Conservation (phyloP, 1,140 invertebrate species). For the Pissodes strobi region DNA sequence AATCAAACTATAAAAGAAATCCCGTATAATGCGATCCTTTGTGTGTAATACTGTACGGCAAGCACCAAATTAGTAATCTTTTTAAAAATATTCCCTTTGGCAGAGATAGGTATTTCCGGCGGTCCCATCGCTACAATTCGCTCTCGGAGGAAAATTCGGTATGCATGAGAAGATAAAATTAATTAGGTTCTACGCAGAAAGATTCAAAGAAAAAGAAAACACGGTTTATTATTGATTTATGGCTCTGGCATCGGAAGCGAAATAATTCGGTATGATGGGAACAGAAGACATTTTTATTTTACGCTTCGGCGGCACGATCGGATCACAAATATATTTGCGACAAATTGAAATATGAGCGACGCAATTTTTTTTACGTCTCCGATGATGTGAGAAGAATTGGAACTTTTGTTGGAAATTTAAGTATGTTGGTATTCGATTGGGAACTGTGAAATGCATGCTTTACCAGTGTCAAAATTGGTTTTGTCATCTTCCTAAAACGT, state of each 20-base stretch:
- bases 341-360: slow-evolving; percentile 7
- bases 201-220: slow-evolving; percentile 4
- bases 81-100: not conserved
- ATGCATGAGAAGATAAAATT: slow-evolving; percentile 22
- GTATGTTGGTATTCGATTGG: too few species aligned
- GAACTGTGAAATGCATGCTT: too few species aligned
- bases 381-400: too few species aligned
- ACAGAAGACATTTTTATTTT: slow-evolving; percentile 14
- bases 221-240: slow-evolving; percentile 14
- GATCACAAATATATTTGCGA: not conserved
- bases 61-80: too few species aligned
- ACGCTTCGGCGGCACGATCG: not conserved
- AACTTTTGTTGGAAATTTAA: too few species aligned
- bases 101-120: slow-evolving; percentile 7
- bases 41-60: too few species aligned
- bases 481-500: too few species aligned
- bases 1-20: too few species aligned
- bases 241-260: slow-evolving; percentile 16
- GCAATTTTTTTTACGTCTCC: too few species aligned
- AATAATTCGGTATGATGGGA: slow-evolving; percentile 19
- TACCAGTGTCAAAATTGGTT: too few species aligned
- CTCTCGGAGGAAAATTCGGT: slow-evolving; percentile 12
- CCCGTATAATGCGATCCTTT: too few species aligned
- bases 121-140: slow-evolving; percentile 3
- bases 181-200: slow-evolving; percentile 15